Evolutionary conservation across 35 echinoderm and acorn worm genomes (phyloP), one percentile per base, ranked within the genome.

Genomic region (Strongylocentrotus purpuratus): DNA sequence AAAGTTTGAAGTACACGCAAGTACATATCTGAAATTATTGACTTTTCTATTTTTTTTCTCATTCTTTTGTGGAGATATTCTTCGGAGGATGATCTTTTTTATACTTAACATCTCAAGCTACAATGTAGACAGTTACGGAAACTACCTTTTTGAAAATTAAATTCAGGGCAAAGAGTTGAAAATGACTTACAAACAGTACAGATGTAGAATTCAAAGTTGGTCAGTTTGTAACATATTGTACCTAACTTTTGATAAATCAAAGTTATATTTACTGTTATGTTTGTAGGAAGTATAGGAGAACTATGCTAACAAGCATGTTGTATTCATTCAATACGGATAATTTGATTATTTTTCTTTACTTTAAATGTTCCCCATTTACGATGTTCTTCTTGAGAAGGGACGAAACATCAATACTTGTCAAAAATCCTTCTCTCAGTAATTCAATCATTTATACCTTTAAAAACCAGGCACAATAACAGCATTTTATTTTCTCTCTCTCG

Each of bases 11-110:
- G 20, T 46, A 89, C 46, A 46, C 17, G 32, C 48, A 32, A 46
- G 91, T 58, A 93, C 91, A 25, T 31, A 93, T 93, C 91, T 93
- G 91, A 93, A 93, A 93, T 93, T 93, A 18, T 93, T 93, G 45
- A n/a, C 6, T 89, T 89, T 32, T 78, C 28, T 78, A 0, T n/a
- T n/a, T 78, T 18, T 71, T 22, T 78, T 78, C 20, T 78, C 65
- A 78, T 28, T 78, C 65, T 70, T 20, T 70, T 20, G 20, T 5
- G 7, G 28, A 78, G 65, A 15, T 78, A 59, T 59, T 59, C 11
- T 9, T 59, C 11, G 52, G 17, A 59, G 65, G 7, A 78, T 78
- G 65, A 78, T 78, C 28, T 28, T 78, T 59, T 78, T n/a, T 78
- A 18, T 78, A 78, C 65, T 78, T 78, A 78, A 78, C 65, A 78